Conservation (phyloP, 2,797 vertebrate genomes). For the Enteromius afrohamiltoni region DNA sequence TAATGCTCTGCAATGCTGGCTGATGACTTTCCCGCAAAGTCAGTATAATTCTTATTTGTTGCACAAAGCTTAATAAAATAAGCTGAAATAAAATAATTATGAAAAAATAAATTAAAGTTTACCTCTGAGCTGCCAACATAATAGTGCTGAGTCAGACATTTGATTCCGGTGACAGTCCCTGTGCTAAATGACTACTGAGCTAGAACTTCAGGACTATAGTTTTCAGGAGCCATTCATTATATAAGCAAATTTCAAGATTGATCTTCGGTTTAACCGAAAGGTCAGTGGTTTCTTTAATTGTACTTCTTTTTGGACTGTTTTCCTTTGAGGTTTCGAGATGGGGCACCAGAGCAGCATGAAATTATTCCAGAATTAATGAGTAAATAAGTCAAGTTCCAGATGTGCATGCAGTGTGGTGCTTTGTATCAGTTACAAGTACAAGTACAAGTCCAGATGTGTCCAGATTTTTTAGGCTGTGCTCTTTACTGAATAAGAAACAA, state of each 20-base stretch:
- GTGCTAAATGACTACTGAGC: neutral
- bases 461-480: conserved; percentile 47
- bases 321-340: conserved; percentile 37
- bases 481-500: conserved; percentile 51
- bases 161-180: neutral
- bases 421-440: conserved; percentile 63
- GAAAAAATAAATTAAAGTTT: neutral
- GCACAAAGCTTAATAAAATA: neutral
- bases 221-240: neutral
- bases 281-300: conserved; percentile 19
- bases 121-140: neutral
- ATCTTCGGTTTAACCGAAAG: conserved; percentile 1
- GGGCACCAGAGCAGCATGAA: conserved; percentile 50
- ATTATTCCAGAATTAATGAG: conserved; percentile 66
- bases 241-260: conserved; percentile 2
- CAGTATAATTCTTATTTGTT: neutral
- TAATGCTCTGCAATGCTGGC: neutral
- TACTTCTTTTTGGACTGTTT: conserved; percentile 40
- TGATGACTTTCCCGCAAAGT: neutral
- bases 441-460: conserved; percentile 68
- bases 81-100: neutral
- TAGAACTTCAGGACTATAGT: neutral
- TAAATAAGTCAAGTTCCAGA: conserved; percentile 71
- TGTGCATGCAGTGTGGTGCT: conserved; percentile 64
- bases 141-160: neutral